Evolutionary conservation across 1,140 invertebrate genomes (phyloP).

Genomic region (Oedothorax gibbosus): DNA sequence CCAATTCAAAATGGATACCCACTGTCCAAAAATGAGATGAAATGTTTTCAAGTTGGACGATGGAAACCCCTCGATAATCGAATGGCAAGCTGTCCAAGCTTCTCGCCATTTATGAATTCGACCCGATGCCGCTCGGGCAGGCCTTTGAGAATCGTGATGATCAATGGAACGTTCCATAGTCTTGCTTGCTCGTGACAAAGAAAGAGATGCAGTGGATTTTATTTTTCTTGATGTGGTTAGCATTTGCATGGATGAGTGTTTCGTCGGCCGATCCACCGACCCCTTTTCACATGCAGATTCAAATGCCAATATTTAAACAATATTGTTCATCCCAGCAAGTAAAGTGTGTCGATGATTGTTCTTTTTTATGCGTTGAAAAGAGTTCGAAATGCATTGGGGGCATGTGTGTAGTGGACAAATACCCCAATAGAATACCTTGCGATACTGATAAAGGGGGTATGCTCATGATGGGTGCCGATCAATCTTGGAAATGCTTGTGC

Average conservation of each 20-base stretch:
- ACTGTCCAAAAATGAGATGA: background rate
- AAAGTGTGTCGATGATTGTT: background rate
- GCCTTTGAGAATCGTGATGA: background rate
- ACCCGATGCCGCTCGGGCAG: no score
- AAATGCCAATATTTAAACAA: background rate
- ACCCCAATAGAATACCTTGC: background rate
- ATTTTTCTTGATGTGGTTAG: background rate
- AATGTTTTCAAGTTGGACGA: background rate
- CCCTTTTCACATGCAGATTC: no score
- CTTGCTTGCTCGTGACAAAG: background rate
- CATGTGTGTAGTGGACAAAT: background rate
- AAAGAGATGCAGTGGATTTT: no score
- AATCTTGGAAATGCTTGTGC: no score
- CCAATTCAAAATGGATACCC: conserved; percentile 15
- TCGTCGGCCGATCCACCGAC: background rate
- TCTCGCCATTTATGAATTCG: background rate
- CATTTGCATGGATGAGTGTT: background rate
- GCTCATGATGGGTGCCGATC: background rate
- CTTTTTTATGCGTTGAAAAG: background rate
- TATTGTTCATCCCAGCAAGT: background rate
- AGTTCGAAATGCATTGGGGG: background rate
- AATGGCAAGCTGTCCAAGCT: background rate
- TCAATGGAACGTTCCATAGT: background rate
- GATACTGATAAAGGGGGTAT: background rate
- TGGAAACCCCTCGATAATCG: background rate